These are phyloP conservation scores for Hippocampus barbouri DNA, from an alignment of 2,113 vertebrate species.

Conservation along the genomic window DNA sequence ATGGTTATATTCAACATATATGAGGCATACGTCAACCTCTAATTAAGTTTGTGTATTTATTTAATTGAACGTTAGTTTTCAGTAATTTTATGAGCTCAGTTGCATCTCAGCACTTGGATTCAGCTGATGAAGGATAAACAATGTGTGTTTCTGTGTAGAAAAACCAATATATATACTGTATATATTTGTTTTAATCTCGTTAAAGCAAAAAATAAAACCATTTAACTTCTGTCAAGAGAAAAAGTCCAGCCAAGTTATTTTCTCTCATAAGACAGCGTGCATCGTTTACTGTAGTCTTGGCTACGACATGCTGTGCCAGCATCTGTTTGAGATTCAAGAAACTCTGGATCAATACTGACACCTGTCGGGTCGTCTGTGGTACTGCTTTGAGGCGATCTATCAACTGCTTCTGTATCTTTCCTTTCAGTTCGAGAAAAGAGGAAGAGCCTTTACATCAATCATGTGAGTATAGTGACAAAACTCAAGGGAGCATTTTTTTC, in stretches of 20 bases:
- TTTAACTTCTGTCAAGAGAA: not conserved
- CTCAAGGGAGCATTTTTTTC: not conserved
- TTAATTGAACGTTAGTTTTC: not conserved
- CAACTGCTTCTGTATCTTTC: constrained; percentile 19
- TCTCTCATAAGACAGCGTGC: not conserved
- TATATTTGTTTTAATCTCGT: not conserved
- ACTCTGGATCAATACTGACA: constrained; percentile 44
- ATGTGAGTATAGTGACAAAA: constrained; percentile 63
- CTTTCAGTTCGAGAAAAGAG: constrained; percentile 74
- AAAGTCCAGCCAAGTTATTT: not conserved
- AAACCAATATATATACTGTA: too few species aligned
- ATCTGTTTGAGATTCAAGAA: not conserved
- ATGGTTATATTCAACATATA: too few species aligned
- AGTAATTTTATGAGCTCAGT: not conserved
- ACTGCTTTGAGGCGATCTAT: constrained; percentile 20
- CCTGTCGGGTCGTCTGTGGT: constrained; percentile 46
- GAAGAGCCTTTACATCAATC: constrained; percentile 78
- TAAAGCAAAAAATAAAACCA: not conserved
- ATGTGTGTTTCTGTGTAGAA: too few species aligned
- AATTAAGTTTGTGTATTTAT: not conserved
- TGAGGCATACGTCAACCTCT: too few species aligned
- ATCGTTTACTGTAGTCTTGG: not conserved
- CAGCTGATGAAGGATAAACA: not conserved
- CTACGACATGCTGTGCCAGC: not conserved
- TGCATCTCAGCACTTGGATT: not conserved